Evolutionary conservation across 1,140 invertebrate species (phyloP), one percentile per base, ranked within the genome.

Genomic region (Neuroterus valhalla): DNA sequence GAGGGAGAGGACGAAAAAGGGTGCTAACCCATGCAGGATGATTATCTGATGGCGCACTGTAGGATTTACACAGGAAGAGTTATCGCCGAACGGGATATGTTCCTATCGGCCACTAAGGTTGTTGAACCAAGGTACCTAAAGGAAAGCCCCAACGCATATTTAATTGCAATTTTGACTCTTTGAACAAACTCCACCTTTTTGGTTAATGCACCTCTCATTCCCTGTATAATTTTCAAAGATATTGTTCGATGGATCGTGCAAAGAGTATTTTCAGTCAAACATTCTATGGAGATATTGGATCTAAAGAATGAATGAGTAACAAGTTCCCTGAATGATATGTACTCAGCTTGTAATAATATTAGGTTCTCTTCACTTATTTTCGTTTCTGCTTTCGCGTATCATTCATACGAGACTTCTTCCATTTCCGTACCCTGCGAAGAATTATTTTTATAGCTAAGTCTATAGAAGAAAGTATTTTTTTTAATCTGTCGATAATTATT

Each of bases 1-100:
- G 23, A 69, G 26, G 52, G 68, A 68, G 43, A 31, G 23, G n/a
- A 68, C 11, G 43, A 72, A 72, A 72, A 45, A 67, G 17, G 42
- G 17, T 43, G 55, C 38, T 43, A 69, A 69, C n/a, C 19, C 38
- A 23, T 38, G 66, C 19, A 26, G 23, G 46, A 67, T 26, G 21
- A 73, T 23, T 48, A 46, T 62, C 52, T 62, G 52, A 62, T 62
- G 52, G 52, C 52, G 52, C 52, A 62, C 52, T 62, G 21, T 62
- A 31, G 52, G 52, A 62, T 62, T 62, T 62, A 62, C 52, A 62
- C 23, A 62, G 52, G 52, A 62, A 62, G 52, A 62, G 52, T 62
- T 62, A 62, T 62, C 52, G 52, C 26, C 52, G 21, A 62, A 62
- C 52, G 52, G 52, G 52, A 62, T 23, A 31, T 62, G 52, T 62